Conservation (phyloP, 2,797 vertebrate species). For the Sebastes goodei region DNA sequence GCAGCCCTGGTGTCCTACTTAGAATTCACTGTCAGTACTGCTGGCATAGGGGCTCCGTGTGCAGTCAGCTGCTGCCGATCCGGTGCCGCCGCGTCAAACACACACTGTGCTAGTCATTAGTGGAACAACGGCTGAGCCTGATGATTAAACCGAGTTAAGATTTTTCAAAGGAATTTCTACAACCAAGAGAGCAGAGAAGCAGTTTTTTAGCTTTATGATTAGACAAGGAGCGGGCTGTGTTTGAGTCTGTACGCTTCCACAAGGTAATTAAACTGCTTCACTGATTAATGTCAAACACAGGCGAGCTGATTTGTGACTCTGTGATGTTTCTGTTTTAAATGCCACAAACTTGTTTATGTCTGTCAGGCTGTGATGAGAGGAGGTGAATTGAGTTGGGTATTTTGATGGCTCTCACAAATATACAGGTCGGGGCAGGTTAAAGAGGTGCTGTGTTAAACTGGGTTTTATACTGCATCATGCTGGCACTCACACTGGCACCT, state of each 20-base stretch:
- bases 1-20: conserved; percentile 68
- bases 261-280: conserved; percentile 35
- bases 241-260: conserved; percentile 4
- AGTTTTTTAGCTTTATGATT: conserved; percentile 28
- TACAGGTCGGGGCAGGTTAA: not conserved
- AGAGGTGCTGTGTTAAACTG: not conserved
- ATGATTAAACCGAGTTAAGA: conserved; percentile 46
- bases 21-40: conserved; percentile 64
- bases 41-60: conserved; percentile 50
- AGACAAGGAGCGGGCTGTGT: conserved; percentile 13
- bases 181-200: conserved; percentile 18
- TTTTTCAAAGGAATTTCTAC: conserved; percentile 48
- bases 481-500: not conserved
- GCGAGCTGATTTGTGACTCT: conserved; percentile 6
- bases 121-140: conserved; percentile 45
- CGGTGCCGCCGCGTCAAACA: conserved; percentile 40
- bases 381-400: not conserved
- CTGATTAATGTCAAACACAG: conserved; percentile 52
- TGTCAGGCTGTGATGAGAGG: not conserved
- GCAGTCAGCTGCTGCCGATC: conserved; percentile 64
- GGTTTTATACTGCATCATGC: not conserved
- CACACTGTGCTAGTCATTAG: conserved; percentile 66
- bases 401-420: not conserved
- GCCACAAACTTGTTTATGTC: conserved; percentile 23
- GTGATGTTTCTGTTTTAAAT: conserved; percentile 21